Evolutionary conservation across 2,113 vertebrate species (phyloP).

Genomic region (Ceyx margarethae): DNA sequence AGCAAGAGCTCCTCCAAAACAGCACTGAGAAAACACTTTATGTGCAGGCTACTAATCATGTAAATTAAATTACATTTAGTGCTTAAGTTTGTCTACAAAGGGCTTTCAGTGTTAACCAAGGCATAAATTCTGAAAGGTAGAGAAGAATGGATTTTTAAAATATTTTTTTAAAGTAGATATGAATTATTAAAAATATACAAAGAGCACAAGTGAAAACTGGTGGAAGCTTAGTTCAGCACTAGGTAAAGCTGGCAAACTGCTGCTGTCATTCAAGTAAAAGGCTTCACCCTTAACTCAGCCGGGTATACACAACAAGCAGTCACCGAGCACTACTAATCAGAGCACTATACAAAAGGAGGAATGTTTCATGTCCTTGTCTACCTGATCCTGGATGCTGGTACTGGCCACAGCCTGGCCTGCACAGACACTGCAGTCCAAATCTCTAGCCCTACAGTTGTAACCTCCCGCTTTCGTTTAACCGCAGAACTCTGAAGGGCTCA

Average conservation of each 20-base stretch:
- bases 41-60: accelerated
- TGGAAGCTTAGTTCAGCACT: background rate
- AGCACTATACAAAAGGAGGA: accelerated
- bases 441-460: background rate
- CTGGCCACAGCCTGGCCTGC: too few relatives aligned
- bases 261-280: accelerated
- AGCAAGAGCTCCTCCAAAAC: background rate
- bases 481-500: background rate
- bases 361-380: too few relatives aligned
- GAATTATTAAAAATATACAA: background rate
- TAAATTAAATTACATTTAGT: background rate
- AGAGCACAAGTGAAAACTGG: accelerated
- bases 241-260: background rate
- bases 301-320: accelerated
- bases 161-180: background rate
- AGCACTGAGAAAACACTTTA: background rate
- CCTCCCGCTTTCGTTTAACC: accelerated
- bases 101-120: background rate
- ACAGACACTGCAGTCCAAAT: background rate
- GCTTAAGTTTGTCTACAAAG: background rate
- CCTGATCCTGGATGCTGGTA: accelerated
- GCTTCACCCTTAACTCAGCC: background rate
- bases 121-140: background rate
- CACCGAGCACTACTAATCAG: accelerated
- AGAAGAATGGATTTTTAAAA: background rate